These are phyloP conservation scores for Aeoliscus strigatus DNA, from an alignment of 2,797 vertebrate species.

Conservation along the genomic window DNA sequence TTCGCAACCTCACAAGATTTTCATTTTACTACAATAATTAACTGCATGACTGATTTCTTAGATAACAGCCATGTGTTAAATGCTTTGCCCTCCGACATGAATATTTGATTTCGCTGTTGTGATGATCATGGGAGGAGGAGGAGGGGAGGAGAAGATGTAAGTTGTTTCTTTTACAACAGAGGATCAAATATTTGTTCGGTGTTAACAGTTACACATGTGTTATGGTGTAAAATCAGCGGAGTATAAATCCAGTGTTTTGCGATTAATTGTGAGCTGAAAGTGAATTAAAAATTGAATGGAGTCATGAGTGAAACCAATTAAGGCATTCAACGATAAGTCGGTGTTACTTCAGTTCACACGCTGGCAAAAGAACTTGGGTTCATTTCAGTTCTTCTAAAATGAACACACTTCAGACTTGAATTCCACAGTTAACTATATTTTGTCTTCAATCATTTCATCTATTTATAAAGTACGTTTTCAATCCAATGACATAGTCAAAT, in stretches of 20 bases:
- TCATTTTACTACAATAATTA: constrained; percentile 54
- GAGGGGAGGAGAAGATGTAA: constrained; percentile 25
- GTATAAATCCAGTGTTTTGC: constrained; percentile 12
- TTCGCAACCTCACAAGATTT: constrained; percentile 40
- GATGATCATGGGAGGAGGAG: constrained; percentile 40
- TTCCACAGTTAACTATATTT: constrained; percentile 6
- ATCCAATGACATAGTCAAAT: no score
- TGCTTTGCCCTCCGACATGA: constrained; percentile 40
- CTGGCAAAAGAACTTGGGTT: neutral
- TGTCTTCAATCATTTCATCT: no score
- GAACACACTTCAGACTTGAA: neutral
- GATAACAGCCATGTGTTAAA: constrained; percentile 53
- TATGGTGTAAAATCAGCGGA: constrained; percentile 12
- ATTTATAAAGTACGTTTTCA: no score
- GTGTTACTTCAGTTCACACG: constrained; percentile 1
- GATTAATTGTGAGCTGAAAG: neutral
- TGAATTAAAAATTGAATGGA: neutral
- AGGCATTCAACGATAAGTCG: neutral
- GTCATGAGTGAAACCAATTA: constrained; percentile 1
- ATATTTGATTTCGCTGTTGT: constrained; percentile 50
- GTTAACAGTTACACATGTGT: constrained; percentile 32
- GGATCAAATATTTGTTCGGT: constrained; percentile 51
- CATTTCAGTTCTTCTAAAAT: neutral
- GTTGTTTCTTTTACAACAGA: constrained; percentile 52
- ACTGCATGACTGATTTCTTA: constrained; percentile 49